Conservation (phyloP, 2,113 vertebrate genomes). For the Tupaia tana region DNA sequence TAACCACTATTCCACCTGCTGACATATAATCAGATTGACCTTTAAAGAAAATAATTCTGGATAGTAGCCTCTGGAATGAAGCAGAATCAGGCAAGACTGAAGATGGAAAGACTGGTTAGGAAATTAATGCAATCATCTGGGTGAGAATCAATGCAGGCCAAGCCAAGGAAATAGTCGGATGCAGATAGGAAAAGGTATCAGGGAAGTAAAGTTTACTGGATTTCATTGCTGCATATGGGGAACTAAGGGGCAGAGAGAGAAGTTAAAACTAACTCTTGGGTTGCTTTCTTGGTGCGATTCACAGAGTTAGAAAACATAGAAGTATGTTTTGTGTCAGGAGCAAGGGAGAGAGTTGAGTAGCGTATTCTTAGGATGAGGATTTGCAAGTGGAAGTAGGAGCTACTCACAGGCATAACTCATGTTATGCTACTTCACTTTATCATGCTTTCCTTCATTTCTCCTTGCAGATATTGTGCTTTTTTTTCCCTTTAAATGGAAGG, state of each 20-base stretch:
- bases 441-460: too few species aligned
- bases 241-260: not conserved
- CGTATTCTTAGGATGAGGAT: not conserved
- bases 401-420: too few species aligned
- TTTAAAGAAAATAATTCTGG: not conserved
- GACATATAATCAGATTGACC: not conserved
- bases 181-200: not conserved
- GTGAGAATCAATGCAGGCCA: not conserved
- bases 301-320: not conserved
- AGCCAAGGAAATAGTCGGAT: not conserved
- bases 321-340: not conserved
- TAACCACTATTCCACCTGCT: too few species aligned
- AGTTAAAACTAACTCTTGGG: not conserved
- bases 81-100: not conserved
- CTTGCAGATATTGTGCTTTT: too few species aligned
- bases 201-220: not conserved
- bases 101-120: not conserved
- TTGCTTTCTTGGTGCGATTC: not conserved
- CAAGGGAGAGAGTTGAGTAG: not conserved
- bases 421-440: too few species aligned
- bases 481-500: too few species aligned
- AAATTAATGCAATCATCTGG: not conserved
- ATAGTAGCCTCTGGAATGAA: not conserved
- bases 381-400: not conserved
- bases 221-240: not conserved